Evolutionary conservation across 2,113 vertebrate species (phyloP).

Genomic region (Puma concolor): DNA sequence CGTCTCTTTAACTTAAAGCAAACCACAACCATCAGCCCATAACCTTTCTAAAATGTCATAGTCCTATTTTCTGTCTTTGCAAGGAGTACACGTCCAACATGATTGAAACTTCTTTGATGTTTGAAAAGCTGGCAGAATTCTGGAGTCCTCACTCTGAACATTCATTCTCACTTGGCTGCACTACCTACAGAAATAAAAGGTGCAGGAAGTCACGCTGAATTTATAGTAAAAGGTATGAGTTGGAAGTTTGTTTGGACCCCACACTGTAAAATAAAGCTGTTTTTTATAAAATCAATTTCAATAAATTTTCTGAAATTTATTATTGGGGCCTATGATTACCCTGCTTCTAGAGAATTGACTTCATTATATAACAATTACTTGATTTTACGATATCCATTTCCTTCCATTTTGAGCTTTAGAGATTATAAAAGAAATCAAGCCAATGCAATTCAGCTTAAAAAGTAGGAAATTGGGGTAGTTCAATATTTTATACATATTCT

Average conservation of each 20-base stretch:
- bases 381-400: slow-evolving; percentile 4
- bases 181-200: background rate
- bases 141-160: background rate
- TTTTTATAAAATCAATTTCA: background rate
- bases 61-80: slow-evolving; percentile 8
- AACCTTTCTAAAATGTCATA: background rate
- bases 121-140: background rate
- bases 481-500: background rate
- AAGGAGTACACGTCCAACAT: background rate
- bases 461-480: background rate
- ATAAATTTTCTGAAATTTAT: background rate
- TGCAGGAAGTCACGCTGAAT: background rate
- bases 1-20: slow-evolving; percentile 4
- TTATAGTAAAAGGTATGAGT: background rate
- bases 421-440: background rate
- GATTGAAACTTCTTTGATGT: slow-evolving; percentile 36
- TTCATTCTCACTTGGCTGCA: background rate
- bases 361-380: background rate
- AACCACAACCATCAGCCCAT: background rate
- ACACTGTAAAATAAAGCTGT: background rate
- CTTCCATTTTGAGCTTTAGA: background rate
- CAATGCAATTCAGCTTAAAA: background rate
- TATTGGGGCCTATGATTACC: background rate
- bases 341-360: background rate
- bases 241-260: background rate